These are phyloP conservation scores for Perca fluviatilis DNA, from an alignment of 2,113 vertebrate species.

Conservation along the genomic window DNA sequence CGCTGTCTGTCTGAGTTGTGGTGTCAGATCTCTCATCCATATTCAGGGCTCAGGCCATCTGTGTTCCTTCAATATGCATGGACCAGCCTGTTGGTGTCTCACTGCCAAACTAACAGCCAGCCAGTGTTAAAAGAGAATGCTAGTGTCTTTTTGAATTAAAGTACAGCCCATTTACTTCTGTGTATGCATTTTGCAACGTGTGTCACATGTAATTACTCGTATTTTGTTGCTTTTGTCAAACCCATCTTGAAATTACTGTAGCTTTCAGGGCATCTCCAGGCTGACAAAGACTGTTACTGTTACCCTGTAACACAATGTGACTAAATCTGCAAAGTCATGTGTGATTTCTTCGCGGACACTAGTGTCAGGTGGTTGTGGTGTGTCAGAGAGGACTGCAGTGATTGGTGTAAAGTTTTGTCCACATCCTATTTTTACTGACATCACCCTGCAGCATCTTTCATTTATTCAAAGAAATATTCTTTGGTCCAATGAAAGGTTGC, in stretches of 20 bases:
- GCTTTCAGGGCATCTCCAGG: background rate
- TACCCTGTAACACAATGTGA: slow-evolving; percentile 38
- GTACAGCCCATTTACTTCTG: slow-evolving; percentile 47
- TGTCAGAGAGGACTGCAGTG: slow-evolving; percentile 22
- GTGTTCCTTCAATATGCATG: slow-evolving; percentile 78
- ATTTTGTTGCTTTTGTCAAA: slow-evolving; percentile 44
- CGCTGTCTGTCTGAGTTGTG: slow-evolving; percentile 58
- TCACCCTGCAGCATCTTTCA: slow-evolving; percentile 21
- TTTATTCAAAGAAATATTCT: slow-evolving; percentile 26
- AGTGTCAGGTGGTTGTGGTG: slow-evolving; percentile 25
- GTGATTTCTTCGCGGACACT: slow-evolving; percentile 22
- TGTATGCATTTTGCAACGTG: slow-evolving; percentile 50
- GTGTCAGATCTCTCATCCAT: slow-evolving; percentile 80
- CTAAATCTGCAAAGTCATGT: slow-evolving; percentile 37
- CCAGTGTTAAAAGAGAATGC: slow-evolving; percentile 55
- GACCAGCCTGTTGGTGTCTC: slow-evolving; percentile 68
- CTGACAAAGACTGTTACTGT: background rate
- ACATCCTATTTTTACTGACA: slow-evolving; percentile 33
- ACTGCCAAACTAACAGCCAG: slow-evolving; percentile 62
- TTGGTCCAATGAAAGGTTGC: background rate
- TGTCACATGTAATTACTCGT: slow-evolving; percentile 49
- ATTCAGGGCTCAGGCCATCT: slow-evolving; percentile 79
- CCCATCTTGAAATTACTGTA: slow-evolving; percentile 5
- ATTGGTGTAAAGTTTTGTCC: slow-evolving; percentile 27
- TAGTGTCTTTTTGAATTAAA: slow-evolving; percentile 61